These are phyloP conservation scores for Micrastur ruficollis DNA, from an alignment of 2,797 vertebrate species.

Conservation along the genomic window DNA sequence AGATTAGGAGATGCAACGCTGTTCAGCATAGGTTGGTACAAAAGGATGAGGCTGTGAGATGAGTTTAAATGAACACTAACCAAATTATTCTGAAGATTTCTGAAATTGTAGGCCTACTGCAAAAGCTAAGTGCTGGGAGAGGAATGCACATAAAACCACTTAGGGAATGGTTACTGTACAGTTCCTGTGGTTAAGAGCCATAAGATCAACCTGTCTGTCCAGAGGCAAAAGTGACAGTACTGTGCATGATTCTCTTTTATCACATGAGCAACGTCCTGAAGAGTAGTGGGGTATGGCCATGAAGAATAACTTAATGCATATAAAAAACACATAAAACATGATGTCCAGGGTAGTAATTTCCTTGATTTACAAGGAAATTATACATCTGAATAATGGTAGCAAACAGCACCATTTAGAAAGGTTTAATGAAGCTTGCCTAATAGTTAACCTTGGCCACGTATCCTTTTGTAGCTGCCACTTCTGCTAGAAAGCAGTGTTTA, in stretches of 20 bases:
- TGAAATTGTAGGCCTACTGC: background rate
- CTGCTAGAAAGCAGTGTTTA: background rate
- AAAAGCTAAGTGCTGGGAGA: background rate
- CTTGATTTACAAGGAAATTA: background rate
- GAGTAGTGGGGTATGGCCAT: background rate
- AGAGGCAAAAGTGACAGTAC: background rate
- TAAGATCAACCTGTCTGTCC: background rate
- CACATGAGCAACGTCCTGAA: background rate
- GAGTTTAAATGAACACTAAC: background rate
- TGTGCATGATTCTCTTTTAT: background rate
- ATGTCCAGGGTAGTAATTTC: background rate
- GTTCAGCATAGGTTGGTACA: background rate
- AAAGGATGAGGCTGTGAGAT: background rate
- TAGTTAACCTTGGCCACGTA: background rate
- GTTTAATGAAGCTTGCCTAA: background rate
- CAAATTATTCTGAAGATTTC: background rate
- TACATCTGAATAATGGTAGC: background rate
- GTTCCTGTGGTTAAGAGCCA: background rate
- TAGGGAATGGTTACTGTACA: background rate
- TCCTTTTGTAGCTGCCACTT: background rate
- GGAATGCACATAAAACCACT: background rate
- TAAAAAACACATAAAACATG: background rate
- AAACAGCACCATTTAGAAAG: background rate
- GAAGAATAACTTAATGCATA: background rate
- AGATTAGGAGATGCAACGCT: background rate